Conservation (phyloP, 1,140 invertebrate species). For the Lineus longissimus region DNA sequence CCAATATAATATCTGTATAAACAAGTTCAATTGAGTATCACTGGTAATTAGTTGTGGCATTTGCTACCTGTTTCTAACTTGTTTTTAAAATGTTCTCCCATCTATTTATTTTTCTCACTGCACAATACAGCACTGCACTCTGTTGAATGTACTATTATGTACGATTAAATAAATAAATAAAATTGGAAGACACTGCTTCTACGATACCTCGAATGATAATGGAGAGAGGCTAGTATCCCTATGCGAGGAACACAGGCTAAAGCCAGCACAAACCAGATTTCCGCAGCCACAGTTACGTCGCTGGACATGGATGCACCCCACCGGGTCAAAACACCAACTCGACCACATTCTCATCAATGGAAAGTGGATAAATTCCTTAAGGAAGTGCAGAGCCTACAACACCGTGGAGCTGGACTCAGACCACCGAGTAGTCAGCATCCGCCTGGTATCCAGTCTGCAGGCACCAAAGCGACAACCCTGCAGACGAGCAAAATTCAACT, state of each 20-base stretch:
- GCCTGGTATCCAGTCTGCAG: too few species aligned
- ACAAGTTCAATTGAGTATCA: too few species aligned
- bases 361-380: not conserved
- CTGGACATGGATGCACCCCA: not conserved
- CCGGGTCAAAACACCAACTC: not conserved
- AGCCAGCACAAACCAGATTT: not conserved
- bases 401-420: not conserved
- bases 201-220: not conserved
- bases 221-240: not conserved
- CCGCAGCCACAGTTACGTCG: not conserved
- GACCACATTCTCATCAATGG: not conserved
- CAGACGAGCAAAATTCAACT: too few species aligned
- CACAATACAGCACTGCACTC: too few species aligned
- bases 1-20: too few species aligned
- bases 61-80: too few species aligned
- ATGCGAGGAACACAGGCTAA: not conserved
- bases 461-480: too few species aligned
- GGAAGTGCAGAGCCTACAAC: not conserved
- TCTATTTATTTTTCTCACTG: too few species aligned
- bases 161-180: too few species aligned
- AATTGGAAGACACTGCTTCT: not conserved
- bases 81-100: too few species aligned
- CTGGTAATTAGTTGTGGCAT: too few species aligned
- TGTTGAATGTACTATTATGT: too few species aligned
- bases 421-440: not conserved